phyloP scores from a whole-genome alignment of 2,888 invertebrate species.

The Archips crataeganus region DNA sequence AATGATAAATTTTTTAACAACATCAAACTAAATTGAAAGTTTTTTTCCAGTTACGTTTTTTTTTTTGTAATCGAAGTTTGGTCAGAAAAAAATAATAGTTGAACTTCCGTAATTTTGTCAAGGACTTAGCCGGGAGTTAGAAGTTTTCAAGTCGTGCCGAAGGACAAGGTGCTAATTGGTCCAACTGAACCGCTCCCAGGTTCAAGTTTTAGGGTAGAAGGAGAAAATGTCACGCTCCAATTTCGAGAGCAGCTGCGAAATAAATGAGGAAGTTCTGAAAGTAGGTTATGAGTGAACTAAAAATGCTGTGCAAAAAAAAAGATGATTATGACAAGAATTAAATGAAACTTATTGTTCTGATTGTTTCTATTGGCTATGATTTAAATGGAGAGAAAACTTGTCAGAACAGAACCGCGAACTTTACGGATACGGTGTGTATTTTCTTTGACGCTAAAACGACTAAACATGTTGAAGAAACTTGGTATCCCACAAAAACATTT shows the following conservation, averaged over 20 bases:
- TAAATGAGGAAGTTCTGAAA: conserved; percentile 10
- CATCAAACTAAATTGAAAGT: too few relatives aligned
- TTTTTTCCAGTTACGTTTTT: too few relatives aligned
- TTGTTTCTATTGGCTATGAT: neutral
- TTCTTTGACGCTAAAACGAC: too few relatives aligned
- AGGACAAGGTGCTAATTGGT: conserved; percentile 53
- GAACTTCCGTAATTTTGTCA: conserved; percentile 25
- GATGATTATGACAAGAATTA: neutral
- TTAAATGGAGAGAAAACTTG: neutral
- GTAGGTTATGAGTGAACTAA: conserved; percentile 6
- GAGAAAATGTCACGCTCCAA: conserved; percentile 35
- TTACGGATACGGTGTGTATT: too few relatives aligned
- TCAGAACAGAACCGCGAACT: too few relatives aligned
- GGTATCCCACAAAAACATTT: too few relatives aligned
- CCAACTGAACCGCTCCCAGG: conserved; percentile 46
- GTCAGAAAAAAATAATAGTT: conserved; percentile 12
- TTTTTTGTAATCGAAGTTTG: too few relatives aligned
- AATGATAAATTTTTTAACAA: too few relatives aligned
- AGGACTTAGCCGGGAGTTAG: conserved; percentile 8
- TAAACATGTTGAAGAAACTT: too few relatives aligned
- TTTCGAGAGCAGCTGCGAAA: conserved; percentile 18
- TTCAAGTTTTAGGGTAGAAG: conserved; percentile 26
- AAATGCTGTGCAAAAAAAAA: neutral
- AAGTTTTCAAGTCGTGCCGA: conserved; percentile 42
- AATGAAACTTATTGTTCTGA: neutral